phyloP scores from a whole-genome alignment of 1,140 invertebrate species.

The Plectus sambesii region DNA sequence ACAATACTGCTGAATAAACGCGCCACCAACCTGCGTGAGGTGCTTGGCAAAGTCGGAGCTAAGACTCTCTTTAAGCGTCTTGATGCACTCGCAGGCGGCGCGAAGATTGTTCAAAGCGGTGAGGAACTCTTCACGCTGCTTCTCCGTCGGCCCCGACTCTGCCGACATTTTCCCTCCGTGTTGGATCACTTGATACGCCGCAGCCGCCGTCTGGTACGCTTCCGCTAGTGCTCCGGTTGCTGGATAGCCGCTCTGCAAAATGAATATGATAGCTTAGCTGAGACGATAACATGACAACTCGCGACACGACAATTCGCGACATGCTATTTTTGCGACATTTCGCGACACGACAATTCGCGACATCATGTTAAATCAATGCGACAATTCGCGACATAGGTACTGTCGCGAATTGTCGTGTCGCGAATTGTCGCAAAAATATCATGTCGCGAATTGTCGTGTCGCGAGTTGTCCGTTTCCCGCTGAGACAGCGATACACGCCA shows the following conservation, averaged over 20 bases:
- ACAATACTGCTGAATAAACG: no score
- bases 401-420: no score
- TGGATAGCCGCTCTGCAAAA: conserved; percentile 64
- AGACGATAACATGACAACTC: conserved; percentile 51
- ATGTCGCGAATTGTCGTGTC: no score
- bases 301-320: no score
- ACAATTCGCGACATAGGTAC: no score
- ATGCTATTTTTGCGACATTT: no score
- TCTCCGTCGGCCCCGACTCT: conserved; percentile 32
- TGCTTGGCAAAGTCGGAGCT: conserved; percentile 27
- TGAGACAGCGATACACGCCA: no score
- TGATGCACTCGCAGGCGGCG: conserved; percentile 24
- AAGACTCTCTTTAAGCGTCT: conserved; percentile 27
- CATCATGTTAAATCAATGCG: no score
- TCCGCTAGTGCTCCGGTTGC: conserved; percentile 37
- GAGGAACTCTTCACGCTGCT: conserved; percentile 28
- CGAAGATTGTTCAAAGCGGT: conserved; percentile 33
- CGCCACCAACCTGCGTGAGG: conserved; percentile 18
- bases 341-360: no score
- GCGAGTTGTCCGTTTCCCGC: no score
- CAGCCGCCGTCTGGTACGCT: conserved; percentile 42
- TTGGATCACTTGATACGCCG: conserved; percentile 37
- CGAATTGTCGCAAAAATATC: no score
- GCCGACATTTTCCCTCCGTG: conserved; percentile 36
- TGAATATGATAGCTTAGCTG: conserved; percentile 60